Percentiles rank a stretch among this genome's conserved stretches.
These are phyloP conservation scores for Phania funesta DNA, from an alignment of 2,888 invertebrate genomes.

Conservation along the genomic window DNA sequence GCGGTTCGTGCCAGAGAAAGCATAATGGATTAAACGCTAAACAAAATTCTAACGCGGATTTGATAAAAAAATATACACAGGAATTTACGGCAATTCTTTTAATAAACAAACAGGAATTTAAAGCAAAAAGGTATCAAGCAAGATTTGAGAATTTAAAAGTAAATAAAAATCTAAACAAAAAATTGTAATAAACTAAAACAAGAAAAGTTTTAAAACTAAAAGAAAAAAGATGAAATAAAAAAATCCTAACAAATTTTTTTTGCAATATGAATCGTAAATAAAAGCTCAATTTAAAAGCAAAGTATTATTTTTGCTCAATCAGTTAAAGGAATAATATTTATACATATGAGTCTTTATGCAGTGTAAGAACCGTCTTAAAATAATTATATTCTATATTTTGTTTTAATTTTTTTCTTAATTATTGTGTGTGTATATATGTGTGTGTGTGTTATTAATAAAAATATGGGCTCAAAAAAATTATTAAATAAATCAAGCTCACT, in stretches of 20 bases:
- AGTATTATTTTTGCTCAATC: constrained; percentile 10
- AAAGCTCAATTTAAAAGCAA: neutral
- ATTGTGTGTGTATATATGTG: neutral
- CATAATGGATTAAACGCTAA: constrained; percentile 9
- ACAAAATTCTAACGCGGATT: constrained; percentile 12
- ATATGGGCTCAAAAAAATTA: constrained; percentile 62
- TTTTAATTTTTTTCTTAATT: constrained; percentile 7
- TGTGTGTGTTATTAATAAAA: constrained; percentile 8
- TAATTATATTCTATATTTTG: neutral
- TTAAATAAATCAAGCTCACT: constrained; percentile 62
- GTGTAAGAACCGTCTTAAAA: constrained; percentile 30
- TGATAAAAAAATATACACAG: constrained; percentile 1
- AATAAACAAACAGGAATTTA: constrained; percentile 33
- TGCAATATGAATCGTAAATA: neutral
- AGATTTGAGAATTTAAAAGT: neutral
- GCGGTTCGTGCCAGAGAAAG: constrained; percentile 56
- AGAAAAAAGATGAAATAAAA: neutral
- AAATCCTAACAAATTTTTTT: neutral
- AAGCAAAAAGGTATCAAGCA: neutral
- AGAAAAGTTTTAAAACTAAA: neutral
- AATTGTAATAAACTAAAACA: neutral
- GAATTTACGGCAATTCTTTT: constrained; percentile 52
- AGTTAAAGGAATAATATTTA: neutral
- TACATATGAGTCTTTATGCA: neutral
- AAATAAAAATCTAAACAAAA: constrained; percentile 13